These are phyloP conservation scores for Drosophila colorata DNA, from an alignment of 2,888 invertebrate species.

Conservation along the genomic window DNA sequence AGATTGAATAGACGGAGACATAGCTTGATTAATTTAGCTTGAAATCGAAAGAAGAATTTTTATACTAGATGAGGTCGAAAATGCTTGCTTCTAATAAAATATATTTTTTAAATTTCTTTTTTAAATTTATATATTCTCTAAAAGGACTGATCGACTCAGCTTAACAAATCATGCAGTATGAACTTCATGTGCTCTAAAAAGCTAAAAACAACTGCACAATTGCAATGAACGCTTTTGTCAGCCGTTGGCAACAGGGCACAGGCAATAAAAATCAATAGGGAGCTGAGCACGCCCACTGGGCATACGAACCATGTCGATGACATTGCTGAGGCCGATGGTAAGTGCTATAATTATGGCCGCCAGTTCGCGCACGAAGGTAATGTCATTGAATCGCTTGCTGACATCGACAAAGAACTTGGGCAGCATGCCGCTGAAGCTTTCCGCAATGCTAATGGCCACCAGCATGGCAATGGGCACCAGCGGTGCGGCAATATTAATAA, in stretches of 20 bases:
- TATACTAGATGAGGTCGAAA: too few relatives aligned
- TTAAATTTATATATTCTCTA: too few relatives aligned
- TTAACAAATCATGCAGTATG: too few relatives aligned
- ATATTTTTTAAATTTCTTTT: too few relatives aligned
- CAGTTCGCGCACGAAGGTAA: slow-evolving; percentile 86
- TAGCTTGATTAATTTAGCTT: too few relatives aligned
- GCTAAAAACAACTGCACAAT: neutral
- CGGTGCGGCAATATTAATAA: slow-evolving; percentile 82
- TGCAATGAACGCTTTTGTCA: neutral
- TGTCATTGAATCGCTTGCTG: slow-evolving; percentile 87
- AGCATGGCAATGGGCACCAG: slow-evolving; percentile 82
- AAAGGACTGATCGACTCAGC: too few relatives aligned
- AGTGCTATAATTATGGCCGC: slow-evolving; percentile 87
- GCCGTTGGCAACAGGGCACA: neutral
- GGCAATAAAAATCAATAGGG: slow-evolving; percentile 34
- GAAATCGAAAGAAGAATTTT: too few relatives aligned
- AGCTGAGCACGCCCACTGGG: slow-evolving; percentile 6
- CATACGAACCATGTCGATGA: slow-evolving; percentile 87
- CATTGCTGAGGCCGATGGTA: slow-evolving; percentile 87
- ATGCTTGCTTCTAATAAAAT: too few relatives aligned
- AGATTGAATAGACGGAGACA: too few relatives aligned
- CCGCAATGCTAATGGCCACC: slow-evolving; percentile 84
- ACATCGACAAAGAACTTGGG: slow-evolving; percentile 86
- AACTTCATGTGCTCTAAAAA: too few relatives aligned
- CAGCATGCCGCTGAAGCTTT: slow-evolving; percentile 84